Evolutionary conservation across 2,888 invertebrate species (phyloP).

Genomic region (Epirrhoe alternata): DNA sequence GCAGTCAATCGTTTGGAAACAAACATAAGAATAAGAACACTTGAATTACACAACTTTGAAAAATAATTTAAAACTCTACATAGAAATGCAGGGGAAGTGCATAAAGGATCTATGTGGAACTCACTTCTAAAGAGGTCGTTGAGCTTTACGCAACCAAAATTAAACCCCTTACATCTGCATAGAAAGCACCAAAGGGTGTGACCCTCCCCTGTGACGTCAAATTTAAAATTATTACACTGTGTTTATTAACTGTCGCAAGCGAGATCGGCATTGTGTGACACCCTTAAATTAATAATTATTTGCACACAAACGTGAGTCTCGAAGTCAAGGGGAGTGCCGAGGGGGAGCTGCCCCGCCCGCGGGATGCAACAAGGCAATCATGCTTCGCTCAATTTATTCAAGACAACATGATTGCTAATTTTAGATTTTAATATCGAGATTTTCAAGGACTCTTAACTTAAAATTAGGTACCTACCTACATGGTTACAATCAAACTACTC

Average conservation of each 20-base stretch:
- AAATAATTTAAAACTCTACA: neutral
- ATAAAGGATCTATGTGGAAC: conserved; percentile 7
- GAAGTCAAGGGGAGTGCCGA: conserved; percentile 12
- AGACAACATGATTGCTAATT: conserved; percentile 9
- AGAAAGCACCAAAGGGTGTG: conserved; percentile 34
- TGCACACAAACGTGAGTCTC: conserved; percentile 23
- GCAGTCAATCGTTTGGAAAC: too few species aligned
- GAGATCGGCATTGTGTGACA: conserved; percentile 34
- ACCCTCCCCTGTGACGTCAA: conserved; percentile 34
- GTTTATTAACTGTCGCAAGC: conserved; percentile 45
- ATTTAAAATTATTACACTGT: conserved; percentile 50
- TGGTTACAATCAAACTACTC: neutral
- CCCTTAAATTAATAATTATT: conserved; percentile 52
- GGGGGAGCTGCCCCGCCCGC: conserved; percentile 9
- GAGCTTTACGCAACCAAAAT: conserved; percentile 27
- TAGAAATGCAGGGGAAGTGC: neutral
- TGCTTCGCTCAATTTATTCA: conserved; percentile 1
- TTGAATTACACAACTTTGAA: too few species aligned
- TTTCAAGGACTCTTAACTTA: neutral
- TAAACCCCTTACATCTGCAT: conserved; percentile 37
- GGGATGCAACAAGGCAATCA: conserved; percentile 16
- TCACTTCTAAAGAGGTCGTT: conserved; percentile 29
- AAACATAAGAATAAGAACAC: too few species aligned
- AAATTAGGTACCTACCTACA: too few species aligned
- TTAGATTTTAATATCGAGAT: neutral